These are phyloP conservation scores for Rhinatrema bivittatum DNA, from an alignment of 2,797 vertebrate genomes.

Conservation along the genomic window DNA sequence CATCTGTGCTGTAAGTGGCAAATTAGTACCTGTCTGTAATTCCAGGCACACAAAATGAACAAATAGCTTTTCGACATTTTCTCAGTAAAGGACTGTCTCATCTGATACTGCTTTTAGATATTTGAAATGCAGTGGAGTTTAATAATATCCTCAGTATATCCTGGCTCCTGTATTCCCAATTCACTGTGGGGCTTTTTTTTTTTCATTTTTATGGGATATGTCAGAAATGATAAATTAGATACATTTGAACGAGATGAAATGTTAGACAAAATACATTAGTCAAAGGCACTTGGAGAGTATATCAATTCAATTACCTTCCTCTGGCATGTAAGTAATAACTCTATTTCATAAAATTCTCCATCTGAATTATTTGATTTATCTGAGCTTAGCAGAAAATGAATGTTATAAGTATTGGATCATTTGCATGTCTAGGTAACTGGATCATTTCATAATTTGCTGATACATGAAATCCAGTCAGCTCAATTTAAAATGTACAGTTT, in stretches of 20 bases:
- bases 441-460: constrained; percentile 13
- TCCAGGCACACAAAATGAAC: too few species aligned
- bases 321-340: constrained; percentile 28
- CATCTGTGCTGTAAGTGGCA: too few species aligned
- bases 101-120: too few species aligned
- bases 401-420: constrained; percentile 4
- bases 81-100: too few species aligned
- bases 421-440: not conserved
- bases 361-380: constrained; percentile 32
- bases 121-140: too few species aligned
- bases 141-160: too few species aligned
- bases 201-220: constrained; percentile 1
- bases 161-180: too few species aligned
- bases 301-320: constrained; percentile 36
- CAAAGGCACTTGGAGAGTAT: constrained; percentile 26
- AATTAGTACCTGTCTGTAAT: too few species aligned
- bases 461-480: constrained; percentile 4
- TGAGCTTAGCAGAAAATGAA: constrained; percentile 14
- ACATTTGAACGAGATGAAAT: constrained; percentile 29
- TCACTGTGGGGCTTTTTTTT: too few species aligned
- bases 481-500: too few species aligned
- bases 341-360: constrained; percentile 28
- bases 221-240: constrained; percentile 24
- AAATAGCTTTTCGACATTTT: too few species aligned
- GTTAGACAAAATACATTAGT: constrained; percentile 28